A percentile compares a stretch with the other conserved stretches of the same genome.
Evolutionary conservation across 2,888 invertebrate genomes (phyloP).

Genomic region (Globia sparganii): DNA sequence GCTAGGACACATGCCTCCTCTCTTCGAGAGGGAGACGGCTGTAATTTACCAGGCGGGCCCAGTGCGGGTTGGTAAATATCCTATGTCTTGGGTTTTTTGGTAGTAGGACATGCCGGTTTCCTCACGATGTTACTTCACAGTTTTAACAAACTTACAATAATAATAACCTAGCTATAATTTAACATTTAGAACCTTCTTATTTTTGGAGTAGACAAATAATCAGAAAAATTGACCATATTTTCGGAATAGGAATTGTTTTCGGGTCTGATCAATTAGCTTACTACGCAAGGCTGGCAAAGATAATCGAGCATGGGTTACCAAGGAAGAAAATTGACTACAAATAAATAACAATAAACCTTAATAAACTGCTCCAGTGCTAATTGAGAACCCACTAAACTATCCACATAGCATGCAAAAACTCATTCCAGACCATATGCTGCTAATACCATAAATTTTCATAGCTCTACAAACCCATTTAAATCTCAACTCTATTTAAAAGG

Average conservation of each 20-base stretch:
- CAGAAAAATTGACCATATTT: not conserved
- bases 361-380: constrained; percentile 45
- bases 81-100: not conserved
- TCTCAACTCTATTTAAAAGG: not conserved
- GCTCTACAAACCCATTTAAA: constrained; percentile 22
- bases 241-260: not conserved
- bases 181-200: not conserved
- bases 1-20: not conserved
- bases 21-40: not conserved
- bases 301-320: not conserved
- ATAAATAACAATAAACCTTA: constrained; percentile 40
- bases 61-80: not conserved
- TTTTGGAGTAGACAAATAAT: too few relatives aligned
- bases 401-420: constrained; percentile 61
- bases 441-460: constrained; percentile 71
- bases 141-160: not conserved
- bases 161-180: not conserved
- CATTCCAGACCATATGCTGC: constrained; percentile 65
- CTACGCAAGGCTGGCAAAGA: not conserved
- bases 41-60: not conserved
- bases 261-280: not conserved
- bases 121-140: not conserved
- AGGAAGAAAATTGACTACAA: constrained; percentile 28
- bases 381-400: constrained; percentile 55
- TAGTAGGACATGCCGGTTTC: not conserved